phyloP scores from a whole-genome alignment of 2,797 vertebrate genomes.

The Silurus aristotelis region DNA sequence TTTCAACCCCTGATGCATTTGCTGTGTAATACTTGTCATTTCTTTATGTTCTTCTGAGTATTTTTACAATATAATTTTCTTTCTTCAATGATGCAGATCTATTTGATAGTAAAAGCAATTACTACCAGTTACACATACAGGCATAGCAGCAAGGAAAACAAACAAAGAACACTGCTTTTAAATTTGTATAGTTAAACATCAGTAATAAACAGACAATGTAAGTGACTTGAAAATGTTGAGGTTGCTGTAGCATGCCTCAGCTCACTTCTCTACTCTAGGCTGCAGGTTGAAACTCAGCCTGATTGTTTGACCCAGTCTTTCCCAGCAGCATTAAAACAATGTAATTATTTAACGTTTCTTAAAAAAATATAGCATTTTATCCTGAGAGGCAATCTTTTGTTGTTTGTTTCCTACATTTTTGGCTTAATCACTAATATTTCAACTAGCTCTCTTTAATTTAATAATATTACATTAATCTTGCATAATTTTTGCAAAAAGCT shows the following conservation, averaged over 20 bases:
- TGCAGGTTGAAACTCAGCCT: slow-evolving; percentile 19
- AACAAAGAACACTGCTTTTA: background rate
- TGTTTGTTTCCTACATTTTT: background rate
- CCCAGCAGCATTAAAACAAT: slow-evolving; percentile 71
- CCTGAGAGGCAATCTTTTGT: background rate
- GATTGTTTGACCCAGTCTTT: slow-evolving; percentile 67
- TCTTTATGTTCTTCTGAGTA: slow-evolving; percentile 1
- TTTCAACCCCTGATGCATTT: background rate
- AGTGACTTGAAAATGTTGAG: slow-evolving; percentile 54
- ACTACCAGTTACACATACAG: background rate
- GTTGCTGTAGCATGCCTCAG: slow-evolving; percentile 68
- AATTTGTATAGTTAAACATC: background rate
- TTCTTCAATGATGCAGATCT: background rate
- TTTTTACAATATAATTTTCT: background rate
- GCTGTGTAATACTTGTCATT: background rate
- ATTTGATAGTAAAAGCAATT: background rate
- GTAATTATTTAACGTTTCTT: slow-evolving; percentile 74
- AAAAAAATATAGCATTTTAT: slow-evolving; percentile 43
- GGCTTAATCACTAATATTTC: background rate
- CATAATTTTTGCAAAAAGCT: background rate
- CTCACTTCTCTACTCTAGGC: slow-evolving; percentile 14
- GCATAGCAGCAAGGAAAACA: background rate
- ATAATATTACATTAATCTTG: background rate
- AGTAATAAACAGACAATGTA: background rate
- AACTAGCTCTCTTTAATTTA: background rate